A percentile compares a stretch with the other conserved stretches of the same genome.
phyloP scores from a whole-genome alignment of 1,140 invertebrate species.

The Cotesia chilonis region DNA sequence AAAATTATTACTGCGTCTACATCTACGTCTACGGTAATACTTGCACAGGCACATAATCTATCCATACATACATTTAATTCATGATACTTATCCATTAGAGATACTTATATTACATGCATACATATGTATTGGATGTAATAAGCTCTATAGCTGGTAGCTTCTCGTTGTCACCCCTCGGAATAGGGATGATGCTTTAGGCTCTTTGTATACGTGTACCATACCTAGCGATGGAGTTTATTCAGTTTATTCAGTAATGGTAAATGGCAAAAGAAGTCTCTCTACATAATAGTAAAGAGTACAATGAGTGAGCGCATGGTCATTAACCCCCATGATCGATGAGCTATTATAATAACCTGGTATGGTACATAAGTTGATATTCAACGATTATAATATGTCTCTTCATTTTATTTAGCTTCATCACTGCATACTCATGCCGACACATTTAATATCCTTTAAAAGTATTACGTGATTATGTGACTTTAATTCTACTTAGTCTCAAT shows the following conservation, averaged over 20 bases:
- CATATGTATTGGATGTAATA: conserved; percentile 5
- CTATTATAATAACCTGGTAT: conserved; percentile 25
- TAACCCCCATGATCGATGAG: conserved; percentile 39
- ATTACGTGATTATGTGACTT: too few species aligned
- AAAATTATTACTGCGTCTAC: too few species aligned
- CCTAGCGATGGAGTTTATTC: background rate
- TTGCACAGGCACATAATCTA: too few species aligned
- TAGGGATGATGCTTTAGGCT: conserved; percentile 23
- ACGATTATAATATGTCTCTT: background rate
- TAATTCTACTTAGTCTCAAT: too few species aligned
- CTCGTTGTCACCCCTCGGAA: conserved; percentile 21
- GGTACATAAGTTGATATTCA: conserved; percentile 14
- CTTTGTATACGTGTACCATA: conserved; percentile 14
- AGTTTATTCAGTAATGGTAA: too few species aligned
- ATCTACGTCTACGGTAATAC: conserved; percentile 54
- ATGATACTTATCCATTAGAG: too few species aligned
- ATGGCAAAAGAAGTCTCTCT: too few species aligned
- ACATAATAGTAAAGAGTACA: conserved; percentile 1
- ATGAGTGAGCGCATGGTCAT: conserved; percentile 25
- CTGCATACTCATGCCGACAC: conserved; percentile 1
- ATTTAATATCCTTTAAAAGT: too few species aligned
- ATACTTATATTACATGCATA: background rate
- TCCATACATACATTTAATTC: conserved; percentile 5
- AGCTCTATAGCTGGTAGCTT: conserved; percentile 13
- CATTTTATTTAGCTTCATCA: conserved; percentile 4